These are phyloP conservation scores for Hybognathus amarus DNA, from an alignment of 2,797 vertebrate species.

Conservation along the genomic window DNA sequence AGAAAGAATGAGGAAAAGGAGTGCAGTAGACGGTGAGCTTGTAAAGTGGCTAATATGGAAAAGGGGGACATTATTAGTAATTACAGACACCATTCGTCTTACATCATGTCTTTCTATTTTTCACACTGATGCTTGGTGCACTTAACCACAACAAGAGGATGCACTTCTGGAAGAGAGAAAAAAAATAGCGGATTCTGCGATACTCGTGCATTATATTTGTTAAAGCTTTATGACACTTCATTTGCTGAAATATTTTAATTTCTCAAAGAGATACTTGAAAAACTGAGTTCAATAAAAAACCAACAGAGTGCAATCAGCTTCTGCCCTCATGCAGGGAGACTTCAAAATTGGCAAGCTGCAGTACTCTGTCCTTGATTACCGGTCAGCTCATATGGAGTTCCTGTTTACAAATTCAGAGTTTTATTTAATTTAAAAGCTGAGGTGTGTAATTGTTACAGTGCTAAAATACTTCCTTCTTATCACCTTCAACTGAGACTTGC, in stretches of 20 bases:
- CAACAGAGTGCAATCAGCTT: constrained; percentile 19
- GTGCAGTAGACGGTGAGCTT: constrained; percentile 9
- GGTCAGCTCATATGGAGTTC: background rate
- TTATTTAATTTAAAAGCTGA: constrained; percentile 24
- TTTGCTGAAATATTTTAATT: constrained; percentile 35
- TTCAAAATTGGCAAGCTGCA: constrained; percentile 2
- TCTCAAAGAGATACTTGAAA: constrained; percentile 35
- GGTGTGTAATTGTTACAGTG: background rate
- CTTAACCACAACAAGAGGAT: constrained; percentile 41
- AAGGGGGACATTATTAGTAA: constrained; percentile 53
- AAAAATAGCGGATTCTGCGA: background rate
- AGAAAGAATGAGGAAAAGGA: background rate
- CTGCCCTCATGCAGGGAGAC: constrained; percentile 12
- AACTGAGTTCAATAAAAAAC: constrained; percentile 37
- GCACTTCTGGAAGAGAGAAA: background rate
- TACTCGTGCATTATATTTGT: constrained; percentile 16
- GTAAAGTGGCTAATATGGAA: constrained; percentile 48
- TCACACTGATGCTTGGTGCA: constrained; percentile 22
- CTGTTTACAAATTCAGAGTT: background rate
- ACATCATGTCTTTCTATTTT: constrained; percentile 42
- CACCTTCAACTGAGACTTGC: background rate
- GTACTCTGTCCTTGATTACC: constrained; percentile 17
- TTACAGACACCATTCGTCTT: constrained; percentile 51
- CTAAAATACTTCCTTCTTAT: background rate
- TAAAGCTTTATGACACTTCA: constrained; percentile 27